Percentiles rank a stretch among this genome's conserved stretches.
Conservation (phyloP, 2,797 vertebrate genomes). For the Philypnodon macrostomus region DNA sequence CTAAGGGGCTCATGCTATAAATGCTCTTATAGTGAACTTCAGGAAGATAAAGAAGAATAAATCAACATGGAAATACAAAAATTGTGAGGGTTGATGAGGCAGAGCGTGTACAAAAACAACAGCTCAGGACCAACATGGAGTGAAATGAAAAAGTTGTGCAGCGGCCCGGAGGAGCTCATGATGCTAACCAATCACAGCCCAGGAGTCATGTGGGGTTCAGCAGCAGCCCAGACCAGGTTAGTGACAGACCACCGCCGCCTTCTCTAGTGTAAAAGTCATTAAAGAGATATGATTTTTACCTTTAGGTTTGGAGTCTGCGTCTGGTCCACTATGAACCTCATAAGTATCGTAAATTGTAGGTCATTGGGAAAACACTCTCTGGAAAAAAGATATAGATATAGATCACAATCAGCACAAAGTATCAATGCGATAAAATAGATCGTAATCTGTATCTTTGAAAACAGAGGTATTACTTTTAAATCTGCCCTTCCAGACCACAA, state of each 20-base stretch:
- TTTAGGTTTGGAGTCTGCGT: slow-evolving; percentile 97
- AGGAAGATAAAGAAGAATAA: neutral
- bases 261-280: neutral
- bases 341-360: slow-evolving; percentile 96
- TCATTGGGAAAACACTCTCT: slow-evolving; percentile 97
- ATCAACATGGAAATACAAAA: neutral
- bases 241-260: slow-evolving; percentile 16
- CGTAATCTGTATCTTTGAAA: no score
- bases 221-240: slow-evolving; percentile 37
- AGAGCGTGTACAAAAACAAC: neutral
- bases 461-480: no score
- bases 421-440: no score
- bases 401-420: neutral
- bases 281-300: slow-evolving; percentile 69
- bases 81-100: neutral
- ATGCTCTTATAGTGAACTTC: neutral
- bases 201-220: slow-evolving; percentile 35
- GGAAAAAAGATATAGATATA: slow-evolving; percentile 42
- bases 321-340: slow-evolving; percentile 98
- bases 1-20: neutral
- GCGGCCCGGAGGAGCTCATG: slow-evolving; percentile 9
- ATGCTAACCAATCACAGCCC: slow-evolving; percentile 52
- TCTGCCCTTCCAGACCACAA: no score
- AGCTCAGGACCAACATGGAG: neutral
- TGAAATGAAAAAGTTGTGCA: neutral